Base-by-base conservation (phyloP, 2,797 vertebrate genomes). In the Sebastes trivittatus region DNA sequence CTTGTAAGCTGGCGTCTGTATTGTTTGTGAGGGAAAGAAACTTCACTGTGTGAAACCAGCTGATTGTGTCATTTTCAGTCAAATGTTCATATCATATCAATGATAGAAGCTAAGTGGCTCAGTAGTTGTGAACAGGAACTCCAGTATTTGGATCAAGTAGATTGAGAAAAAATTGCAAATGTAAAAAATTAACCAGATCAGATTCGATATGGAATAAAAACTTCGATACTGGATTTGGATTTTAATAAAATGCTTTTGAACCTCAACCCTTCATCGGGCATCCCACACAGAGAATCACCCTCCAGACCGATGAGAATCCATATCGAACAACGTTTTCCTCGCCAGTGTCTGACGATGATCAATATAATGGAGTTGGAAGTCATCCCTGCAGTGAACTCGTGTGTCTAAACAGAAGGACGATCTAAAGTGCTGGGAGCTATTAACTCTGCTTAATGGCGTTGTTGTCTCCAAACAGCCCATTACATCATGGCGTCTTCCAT, bases 401-500 rank as follows among this genome's bases (percentile, higher is more conserved):
- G 64, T 42, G 42, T 77, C 67, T 78, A 59, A 77, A 63, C n/a
- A 66, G 20, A 52, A 42, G n/a, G 32, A 59, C 2, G 18, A 29
- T 75, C 59, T 59, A 46, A 59, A 81, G 72, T 55, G 32, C 74
- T 30, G 61, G 75, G 79, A 88, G 81, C 87, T 88, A 91, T 92
- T 87, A 91, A 77, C 73, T 75, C 25, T 38, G 55, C 64, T 84
- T 91, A 88, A 90, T 90, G 85, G 84, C 67, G 74, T 23, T 84
- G 72, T 78, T 89, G 87, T 81, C 83, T 87, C 75, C 81, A 77
- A 74, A 52, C 62, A 60, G 62, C 55, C 84, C 78, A 88, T 88
- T 81, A 87, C 60, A 18, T 81, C 78, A 36, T 29, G n/a, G 38
- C 10, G 55, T 32, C 30, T 46, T 72, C 72, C 55, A 80, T 89